phyloP scores from a whole-genome alignment of 2,888 invertebrate species.

The Hirtodrosophila trivittata region DNA sequence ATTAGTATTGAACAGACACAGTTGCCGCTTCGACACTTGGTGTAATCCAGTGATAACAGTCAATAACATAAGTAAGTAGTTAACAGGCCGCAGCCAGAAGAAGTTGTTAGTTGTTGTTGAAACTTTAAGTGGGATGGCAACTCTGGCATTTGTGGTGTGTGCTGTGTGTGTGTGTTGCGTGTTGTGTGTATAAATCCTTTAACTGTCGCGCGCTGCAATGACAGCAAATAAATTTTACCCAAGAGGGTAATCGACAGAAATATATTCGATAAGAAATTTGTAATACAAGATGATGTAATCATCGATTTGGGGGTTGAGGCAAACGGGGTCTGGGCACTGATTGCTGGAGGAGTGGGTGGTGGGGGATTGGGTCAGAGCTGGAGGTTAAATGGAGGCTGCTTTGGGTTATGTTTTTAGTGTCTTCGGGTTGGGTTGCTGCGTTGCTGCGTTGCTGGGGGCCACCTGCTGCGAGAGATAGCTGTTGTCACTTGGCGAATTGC shows the following conservation, averaged over 20 bases:
- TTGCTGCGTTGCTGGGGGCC: slow-evolving; percentile 31
- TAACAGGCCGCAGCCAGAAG: not conserved
- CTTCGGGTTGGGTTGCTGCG: slow-evolving; percentile 6
- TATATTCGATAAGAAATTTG: slow-evolving; percentile 82
- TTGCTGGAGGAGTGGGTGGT: slow-evolving; percentile 10
- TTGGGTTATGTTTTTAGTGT: slow-evolving; percentile 12
- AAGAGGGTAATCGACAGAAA: slow-evolving; percentile 83
- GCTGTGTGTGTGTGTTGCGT: slow-evolving; percentile 7
- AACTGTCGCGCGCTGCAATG: slow-evolving; percentile 78
- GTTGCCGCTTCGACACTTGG: too few relatives aligned
- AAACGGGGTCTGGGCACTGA: slow-evolving; percentile 23
- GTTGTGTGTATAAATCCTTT: slow-evolving; percentile 76
- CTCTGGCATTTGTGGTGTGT: slow-evolving; percentile 20
- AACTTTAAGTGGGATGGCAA: slow-evolving; percentile 24
- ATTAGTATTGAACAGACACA: too few relatives aligned
- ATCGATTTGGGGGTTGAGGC: slow-evolving; percentile 52
- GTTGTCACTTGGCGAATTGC: slow-evolving; percentile 79
- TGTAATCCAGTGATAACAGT: too few relatives aligned
- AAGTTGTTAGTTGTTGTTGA: too few relatives aligned
- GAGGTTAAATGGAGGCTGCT: slow-evolving; percentile 1
- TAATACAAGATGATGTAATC: slow-evolving; percentile 74
- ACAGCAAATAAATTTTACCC: slow-evolving; percentile 83
- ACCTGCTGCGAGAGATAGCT: slow-evolving; percentile 56
- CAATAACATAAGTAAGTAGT: too few relatives aligned
- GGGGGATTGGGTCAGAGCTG: slow-evolving; percentile 7